Conservation (phyloP, 2,113 vertebrate genomes). For the Origma solitaria region DNA sequence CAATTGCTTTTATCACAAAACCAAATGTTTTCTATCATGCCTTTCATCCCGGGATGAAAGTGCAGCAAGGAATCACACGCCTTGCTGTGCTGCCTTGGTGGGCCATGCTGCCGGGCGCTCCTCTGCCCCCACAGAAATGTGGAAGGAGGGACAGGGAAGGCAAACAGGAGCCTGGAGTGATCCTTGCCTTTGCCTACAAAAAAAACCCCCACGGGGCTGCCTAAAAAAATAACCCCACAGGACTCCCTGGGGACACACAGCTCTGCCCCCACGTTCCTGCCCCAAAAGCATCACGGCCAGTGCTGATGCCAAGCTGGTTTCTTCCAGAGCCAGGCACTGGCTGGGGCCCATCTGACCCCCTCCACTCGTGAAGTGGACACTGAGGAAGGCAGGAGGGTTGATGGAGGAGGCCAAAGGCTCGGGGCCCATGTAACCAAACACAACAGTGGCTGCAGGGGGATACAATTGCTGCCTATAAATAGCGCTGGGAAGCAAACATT, state of each 20-base stretch:
- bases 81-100: background rate
- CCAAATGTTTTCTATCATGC: slow-evolving; percentile 24
- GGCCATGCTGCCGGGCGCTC: fast-evolving
- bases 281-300: background rate
- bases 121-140: background rate
- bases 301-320: background rate
- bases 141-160: background rate
- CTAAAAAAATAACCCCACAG: background rate
- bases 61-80: background rate
- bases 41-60: background rate
- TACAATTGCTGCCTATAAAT: slow-evolving; percentile 35
- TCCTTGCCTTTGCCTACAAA: background rate
- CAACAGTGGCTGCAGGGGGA: background rate
- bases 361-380: fast-evolving
- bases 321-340: background rate
- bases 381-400: background rate
- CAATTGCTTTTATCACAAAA: slow-evolving; percentile 20
- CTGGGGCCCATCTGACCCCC: fast-evolving
- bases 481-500: background rate
- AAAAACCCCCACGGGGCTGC: background rate
- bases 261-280: background rate
- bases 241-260: fast-evolving
- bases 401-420: background rate
- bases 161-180: background rate
- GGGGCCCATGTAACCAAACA: background rate